Base-by-base conservation (phyloP, 2,888 invertebrate genomes). In the Lamellibrachia columna region DNA sequence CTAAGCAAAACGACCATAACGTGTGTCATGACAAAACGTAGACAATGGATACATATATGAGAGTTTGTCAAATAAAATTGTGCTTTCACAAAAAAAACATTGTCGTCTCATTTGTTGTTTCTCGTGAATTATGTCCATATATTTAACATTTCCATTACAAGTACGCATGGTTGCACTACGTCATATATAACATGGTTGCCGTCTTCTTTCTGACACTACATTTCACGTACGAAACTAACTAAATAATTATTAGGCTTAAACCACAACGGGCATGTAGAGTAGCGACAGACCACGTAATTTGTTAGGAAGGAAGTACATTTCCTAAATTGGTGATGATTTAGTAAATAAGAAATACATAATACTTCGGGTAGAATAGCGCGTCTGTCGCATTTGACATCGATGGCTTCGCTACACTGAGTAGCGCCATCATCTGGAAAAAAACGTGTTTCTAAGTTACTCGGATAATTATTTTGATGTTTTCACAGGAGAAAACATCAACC, bases 31-130 rank as follows among this genome's bases (percentile, higher is more conserved):
- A 75, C 11, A 75, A 75, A 75, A 22, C 75, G 75, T 75, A 75
- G 75, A 75, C 75, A 75, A 22, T 75, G 22, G 75, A 75, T 75
- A 75, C 75, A 75, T 75, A 75, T 75, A 58, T 15, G 58, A 58
- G 75, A 75, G 75, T 75, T 75, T 75, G 75, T 75, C 22, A 22
- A 75, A 75, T 75, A 75, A 75, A 75, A 75, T 75, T 75, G 75
- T 75, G 75, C 75, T 75, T 75, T 75, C 75, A 75, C 75, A 75
- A 75, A 75, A 75, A 75, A 75, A 22, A 75, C 75, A 75, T n/a
- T 15, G 11, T n/a, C 75, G 22, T 75, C 11, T 75, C 75, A 2
- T 75, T 75, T 75, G 75, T 75, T 75, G 75, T 75, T 75, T 75
- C 22, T 11, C 22, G 75, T 75, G 15, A 75, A 4, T 6, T n/a